Percentiles rank a stretch among this genome's conserved stretches.
Conservation (phyloP, 2,113 vertebrate species). For the Baryphthengus martii region DNA sequence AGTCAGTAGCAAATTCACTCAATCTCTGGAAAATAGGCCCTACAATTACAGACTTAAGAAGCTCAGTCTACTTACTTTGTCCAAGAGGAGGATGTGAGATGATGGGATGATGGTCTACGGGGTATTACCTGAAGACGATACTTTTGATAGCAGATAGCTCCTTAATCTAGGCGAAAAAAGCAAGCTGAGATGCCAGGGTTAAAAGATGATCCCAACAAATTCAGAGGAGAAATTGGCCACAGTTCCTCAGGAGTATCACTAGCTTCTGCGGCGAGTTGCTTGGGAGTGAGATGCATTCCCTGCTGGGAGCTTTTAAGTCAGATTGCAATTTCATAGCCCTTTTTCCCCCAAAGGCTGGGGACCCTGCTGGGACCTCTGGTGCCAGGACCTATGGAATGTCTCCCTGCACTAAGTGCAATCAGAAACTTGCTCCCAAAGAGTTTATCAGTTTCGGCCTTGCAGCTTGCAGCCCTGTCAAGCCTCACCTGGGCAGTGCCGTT, state of each 20-base stretch:
- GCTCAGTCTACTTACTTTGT: slow-evolving; percentile 48
- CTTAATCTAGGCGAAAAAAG: neutral
- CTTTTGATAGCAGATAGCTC: neutral
- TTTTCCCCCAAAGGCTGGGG: neutral
- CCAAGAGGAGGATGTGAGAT: slow-evolving; percentile 22
- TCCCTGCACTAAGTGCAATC: neutral
- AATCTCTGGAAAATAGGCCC: slow-evolving; percentile 42
- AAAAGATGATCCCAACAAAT: slow-evolving; percentile 29
- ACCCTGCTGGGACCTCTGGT: neutral
- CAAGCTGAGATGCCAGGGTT: neutral
- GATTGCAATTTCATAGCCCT: neutral
- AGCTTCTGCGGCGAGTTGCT: neutral
- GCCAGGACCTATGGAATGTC: neutral
- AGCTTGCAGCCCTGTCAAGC: neutral
- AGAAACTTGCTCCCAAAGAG: neutral
- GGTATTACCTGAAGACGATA: slow-evolving; percentile 6
- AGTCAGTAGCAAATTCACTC: slow-evolving; percentile 30
- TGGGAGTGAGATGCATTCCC: neutral
- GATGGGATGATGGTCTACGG: slow-evolving; percentile 47
- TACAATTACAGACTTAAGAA: slow-evolving; percentile 63
- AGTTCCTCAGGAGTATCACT: neutral
- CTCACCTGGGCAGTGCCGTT: neutral
- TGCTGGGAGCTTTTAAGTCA: neutral
- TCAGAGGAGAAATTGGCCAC: neutral
- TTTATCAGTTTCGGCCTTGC: neutral